These are phyloP conservation scores for Natator depressus DNA, from an alignment of 2,113 vertebrate species.

Conservation along the genomic window DNA sequence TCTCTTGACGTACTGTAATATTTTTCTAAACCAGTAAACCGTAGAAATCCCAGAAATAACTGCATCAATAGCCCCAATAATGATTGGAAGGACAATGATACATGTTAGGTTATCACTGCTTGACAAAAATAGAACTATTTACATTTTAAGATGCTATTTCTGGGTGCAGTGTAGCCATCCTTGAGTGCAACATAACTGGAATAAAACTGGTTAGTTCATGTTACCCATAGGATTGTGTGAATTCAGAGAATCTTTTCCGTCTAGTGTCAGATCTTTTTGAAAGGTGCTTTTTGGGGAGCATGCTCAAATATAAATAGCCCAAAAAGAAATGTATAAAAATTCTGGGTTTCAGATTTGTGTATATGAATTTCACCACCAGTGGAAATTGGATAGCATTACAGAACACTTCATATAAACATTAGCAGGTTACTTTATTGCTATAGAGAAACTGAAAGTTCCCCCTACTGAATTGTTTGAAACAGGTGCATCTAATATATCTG, in stretches of 20 bases:
- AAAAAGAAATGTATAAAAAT: neutral
- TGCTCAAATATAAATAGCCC: neutral
- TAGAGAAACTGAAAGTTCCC: neutral
- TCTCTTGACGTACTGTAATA: neutral
- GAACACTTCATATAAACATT: neutral
- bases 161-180: rapidly evolving
- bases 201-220: neutral
- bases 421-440: neutral
- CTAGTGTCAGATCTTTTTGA: neutral
- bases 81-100: neutral
- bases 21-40: neutral
- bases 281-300: neutral
- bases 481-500: neutral
- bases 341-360: neutral
- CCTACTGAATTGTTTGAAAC: neutral
- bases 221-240: neutral
- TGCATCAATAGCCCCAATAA: neutral
- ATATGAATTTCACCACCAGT: neutral
- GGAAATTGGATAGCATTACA: neutral
- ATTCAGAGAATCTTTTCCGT: neutral
- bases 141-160: neutral
- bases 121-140: neutral
- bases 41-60: neutral
- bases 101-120: neutral
- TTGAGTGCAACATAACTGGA: neutral